Base-by-base conservation (phyloP, 2,113 vertebrate species). In the Tapirus terrestris region DNA sequence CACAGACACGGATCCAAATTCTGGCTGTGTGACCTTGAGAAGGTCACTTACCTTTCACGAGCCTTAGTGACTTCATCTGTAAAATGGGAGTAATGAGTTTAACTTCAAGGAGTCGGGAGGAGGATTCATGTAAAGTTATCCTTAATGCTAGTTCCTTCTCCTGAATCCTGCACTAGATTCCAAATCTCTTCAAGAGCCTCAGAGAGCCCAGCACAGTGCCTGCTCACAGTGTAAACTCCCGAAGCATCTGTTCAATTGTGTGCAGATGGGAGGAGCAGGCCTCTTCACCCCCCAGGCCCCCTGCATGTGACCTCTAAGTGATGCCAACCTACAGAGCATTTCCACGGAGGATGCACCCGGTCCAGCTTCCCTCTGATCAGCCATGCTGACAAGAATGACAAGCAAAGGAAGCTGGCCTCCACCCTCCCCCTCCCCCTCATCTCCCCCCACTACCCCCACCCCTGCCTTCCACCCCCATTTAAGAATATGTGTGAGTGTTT, bases 401-500 rank as follows among this genome's bases (percentile, higher is more conserved):
- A 88, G 43, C 25, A 2, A 43, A 31, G 17, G 25, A 17, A 70
- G 33, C 53, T 6, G 18, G 48, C 29, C 14, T 72, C 23, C 70
- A 36, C 1, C 13, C 4, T 13, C 3, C 3, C 11, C n/a, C 29
- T 23, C 67, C 8, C 13, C 27, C 20, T 23, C 51, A 53, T 53
- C 51, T 16, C 13, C 51, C 13, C 12, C 31, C 31, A 48, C 48
- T 48, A 39, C 10, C 61, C 29, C 31, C 3, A 7, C 21, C 4
- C 8, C 60, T 94, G 58, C 16, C 17, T 43, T 39, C 61, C 3
- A 2, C 61, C 67, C 21, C 6, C 56, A 11, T 85, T 91, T 91
- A 97, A 94, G 83, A 98, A 89, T 91, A 96, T 79, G 70, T 94
- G 79, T 82, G 90, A 89, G 84, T 1, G 0, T 68, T 89, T 96